phyloP scores from a whole-genome alignment of 1,140 invertebrate genomes.

The Hylaeus anthracinus region DNA sequence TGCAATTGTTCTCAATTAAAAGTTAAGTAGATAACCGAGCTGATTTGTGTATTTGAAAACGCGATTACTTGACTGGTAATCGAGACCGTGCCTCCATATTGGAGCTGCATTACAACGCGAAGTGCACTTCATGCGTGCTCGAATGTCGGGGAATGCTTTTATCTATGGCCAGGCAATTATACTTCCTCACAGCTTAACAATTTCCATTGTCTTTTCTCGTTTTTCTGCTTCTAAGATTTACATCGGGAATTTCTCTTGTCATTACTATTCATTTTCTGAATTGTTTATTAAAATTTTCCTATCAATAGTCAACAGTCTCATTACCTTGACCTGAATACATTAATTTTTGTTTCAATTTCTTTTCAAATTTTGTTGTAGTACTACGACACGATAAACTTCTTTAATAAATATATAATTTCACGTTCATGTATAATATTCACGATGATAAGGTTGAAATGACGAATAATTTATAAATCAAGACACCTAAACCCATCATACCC shows the following conservation, averaged over 20 bases:
- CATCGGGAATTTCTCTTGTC: not conserved
- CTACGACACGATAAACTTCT: too few species aligned
- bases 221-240: not conserved
- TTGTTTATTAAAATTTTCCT: too few species aligned
- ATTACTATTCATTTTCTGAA: too few species aligned
- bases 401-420: too few species aligned
- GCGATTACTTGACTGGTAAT: slow-evolving; percentile 8
- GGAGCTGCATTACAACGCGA: not conserved
- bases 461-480: too few species aligned
- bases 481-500: too few species aligned
- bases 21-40: slow-evolving; percentile 31
- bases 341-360: too few species aligned
- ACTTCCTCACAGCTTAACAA: not conserved
- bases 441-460: too few species aligned
- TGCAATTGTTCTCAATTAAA: slow-evolving; percentile 41
- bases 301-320: too few species aligned
- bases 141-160: slow-evolving; percentile 6
- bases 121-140: slow-evolving; percentile 3
- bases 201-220: not conserved
- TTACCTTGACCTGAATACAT: too few species aligned
- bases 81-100: not conserved
- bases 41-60: slow-evolving; percentile 40
- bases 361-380: too few species aligned
- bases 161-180: slow-evolving; percentile 11
- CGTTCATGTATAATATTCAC: too few species aligned